These are phyloP conservation scores for Mastomys coucha DNA, from an alignment of 2,113 vertebrate genomes.

Conservation along the genomic window DNA sequence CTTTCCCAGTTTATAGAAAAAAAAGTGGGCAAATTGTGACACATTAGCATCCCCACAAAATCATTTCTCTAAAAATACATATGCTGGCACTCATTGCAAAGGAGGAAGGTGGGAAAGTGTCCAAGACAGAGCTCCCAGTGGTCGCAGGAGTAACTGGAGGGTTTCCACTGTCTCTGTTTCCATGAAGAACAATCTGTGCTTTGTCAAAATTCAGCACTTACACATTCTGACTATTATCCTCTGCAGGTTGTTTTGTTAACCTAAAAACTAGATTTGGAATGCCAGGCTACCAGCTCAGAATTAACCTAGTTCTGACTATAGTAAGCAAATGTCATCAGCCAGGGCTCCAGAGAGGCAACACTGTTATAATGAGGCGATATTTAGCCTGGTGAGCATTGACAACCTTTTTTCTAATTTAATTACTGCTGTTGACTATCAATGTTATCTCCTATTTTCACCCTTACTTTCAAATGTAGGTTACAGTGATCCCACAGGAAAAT, in stretches of 20 bases:
- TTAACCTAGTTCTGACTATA: not conserved
- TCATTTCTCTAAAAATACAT: conserved; percentile 67
- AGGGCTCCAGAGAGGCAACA: not conserved
- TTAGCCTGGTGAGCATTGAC: conserved; percentile 16
- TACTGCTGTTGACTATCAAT: not conserved
- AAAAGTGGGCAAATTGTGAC: not conserved
- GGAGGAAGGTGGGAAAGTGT: not conserved
- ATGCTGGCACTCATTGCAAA: not conserved
- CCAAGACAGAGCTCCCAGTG: not conserved
- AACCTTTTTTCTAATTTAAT: not conserved
- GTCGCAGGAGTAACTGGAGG: conserved; percentile 2
- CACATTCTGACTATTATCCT: conserved; percentile 51
- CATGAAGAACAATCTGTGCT: not conserved
- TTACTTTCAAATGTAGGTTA: conserved; percentile 90
- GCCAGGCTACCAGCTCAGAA: conserved; percentile 12
- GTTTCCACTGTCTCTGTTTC: conserved; percentile 37
- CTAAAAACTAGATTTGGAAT: conserved; percentile 54
- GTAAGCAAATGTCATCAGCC: conserved; percentile 1
- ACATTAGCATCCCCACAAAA: conserved; percentile 49
- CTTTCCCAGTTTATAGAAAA: no score
- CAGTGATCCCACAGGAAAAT: conserved; percentile 94
- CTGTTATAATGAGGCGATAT: conserved; percentile 30
- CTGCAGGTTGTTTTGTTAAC: conserved; percentile 65
- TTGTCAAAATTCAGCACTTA: conserved; percentile 34
- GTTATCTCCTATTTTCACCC: conserved; percentile 53